These are phyloP conservation scores for Nysson spinosus DNA, from an alignment of 2,888 invertebrate genomes.

Conservation along the genomic window DNA sequence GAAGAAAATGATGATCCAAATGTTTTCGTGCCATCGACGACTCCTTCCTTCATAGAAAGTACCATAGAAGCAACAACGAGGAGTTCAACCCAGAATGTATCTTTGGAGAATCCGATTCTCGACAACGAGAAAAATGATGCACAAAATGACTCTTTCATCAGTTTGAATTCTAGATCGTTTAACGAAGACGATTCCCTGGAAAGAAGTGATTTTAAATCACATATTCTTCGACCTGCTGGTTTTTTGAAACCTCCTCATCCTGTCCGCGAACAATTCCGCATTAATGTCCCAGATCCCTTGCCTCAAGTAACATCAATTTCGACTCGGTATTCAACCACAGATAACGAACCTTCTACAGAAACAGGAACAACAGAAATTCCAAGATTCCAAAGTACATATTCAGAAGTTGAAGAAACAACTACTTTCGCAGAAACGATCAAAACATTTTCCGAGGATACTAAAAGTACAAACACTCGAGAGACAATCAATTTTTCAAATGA, in stretches of 20 bases:
- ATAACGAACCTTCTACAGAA: neutral
- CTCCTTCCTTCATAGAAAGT: constrained; percentile 14
- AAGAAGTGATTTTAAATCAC: neutral
- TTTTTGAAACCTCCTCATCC: constrained; percentile 49
- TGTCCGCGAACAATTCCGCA: constrained; percentile 45
- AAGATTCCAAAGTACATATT: neutral
- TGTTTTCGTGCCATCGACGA: constrained; percentile 1
- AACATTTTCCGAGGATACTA: constrained; percentile 2
- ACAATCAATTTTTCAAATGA: neutral
- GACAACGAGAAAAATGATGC: too few species aligned
- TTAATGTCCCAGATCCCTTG: constrained; percentile 54
- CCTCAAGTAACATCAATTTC: constrained; percentile 13
- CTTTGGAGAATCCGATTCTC: neutral
- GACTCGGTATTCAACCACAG: constrained; percentile 17
- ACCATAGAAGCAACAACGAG: constrained; percentile 11
- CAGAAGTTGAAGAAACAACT: constrained; percentile 2
- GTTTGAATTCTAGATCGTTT: too few species aligned
- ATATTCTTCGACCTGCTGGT: constrained; percentile 17
- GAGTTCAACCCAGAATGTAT: neutral
- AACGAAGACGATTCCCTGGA: neutral
- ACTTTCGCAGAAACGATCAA: neutral
- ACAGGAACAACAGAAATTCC: constrained; percentile 18
- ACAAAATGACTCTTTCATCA: neutral
- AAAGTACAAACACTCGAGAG: neutral
- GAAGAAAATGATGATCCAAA: neutral